Conservation (phyloP, 1,140 invertebrate species). For the Palaemon carinicauda region DNA sequence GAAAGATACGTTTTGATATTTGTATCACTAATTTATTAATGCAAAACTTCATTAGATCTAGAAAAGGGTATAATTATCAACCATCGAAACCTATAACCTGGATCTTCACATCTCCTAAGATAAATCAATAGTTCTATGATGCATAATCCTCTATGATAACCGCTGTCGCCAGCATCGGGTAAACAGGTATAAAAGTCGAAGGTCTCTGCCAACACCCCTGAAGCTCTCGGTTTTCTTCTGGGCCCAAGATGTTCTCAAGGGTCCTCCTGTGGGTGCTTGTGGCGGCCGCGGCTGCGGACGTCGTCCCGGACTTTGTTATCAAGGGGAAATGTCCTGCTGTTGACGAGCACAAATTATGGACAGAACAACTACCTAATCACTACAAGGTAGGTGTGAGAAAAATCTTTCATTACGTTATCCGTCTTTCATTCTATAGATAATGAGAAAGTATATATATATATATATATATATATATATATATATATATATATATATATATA, state of each 20-base stretch:
- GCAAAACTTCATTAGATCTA: too few relatives aligned
- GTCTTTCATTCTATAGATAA: not conserved
- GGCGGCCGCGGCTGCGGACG: not conserved
- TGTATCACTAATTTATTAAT: too few relatives aligned
- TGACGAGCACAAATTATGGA: not conserved
- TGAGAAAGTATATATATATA: too few relatives aligned
- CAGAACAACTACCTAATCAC: not conserved
- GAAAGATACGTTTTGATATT: too few relatives aligned
- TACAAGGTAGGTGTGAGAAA: not conserved
- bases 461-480: too few relatives aligned
- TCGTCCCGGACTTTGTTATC: constrained; percentile 22
- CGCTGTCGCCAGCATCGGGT: not conserved
- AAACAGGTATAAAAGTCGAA: not conserved
- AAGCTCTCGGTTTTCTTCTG: too few relatives aligned
- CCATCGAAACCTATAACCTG: too few relatives aligned
- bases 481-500: too few relatives aligned
- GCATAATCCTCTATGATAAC: not conserved
- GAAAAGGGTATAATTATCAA: too few relatives aligned
- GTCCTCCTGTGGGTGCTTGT: not conserved
- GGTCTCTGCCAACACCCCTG: not conserved
- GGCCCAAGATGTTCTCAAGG: not conserved
- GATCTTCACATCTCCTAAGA: too few relatives aligned
- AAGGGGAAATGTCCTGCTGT: not conserved
- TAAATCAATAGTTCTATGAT: too few relatives aligned
- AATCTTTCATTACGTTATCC: not conserved